phyloP scores from a whole-genome alignment of 2,797 vertebrate genomes.

The Myoxocephalus aenaeus region DNA sequence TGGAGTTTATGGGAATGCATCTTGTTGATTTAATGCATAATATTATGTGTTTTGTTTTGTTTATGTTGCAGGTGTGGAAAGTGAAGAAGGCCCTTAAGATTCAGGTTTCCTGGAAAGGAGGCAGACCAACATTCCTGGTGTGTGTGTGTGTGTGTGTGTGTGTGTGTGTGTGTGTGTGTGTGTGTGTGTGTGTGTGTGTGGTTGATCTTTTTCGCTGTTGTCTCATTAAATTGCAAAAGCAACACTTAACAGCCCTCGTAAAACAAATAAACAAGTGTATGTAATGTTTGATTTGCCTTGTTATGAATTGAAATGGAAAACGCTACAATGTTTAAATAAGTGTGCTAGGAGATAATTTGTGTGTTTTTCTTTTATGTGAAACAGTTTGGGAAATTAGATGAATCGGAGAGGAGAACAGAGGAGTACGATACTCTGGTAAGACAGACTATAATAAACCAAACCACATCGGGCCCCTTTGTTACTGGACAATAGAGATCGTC shows the following conservation, averaged over 20 bases:
- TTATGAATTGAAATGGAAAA: background rate
- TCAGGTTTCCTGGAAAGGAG: conserved; percentile 89
- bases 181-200: background rate
- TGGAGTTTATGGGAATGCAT: background rate
- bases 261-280: background rate
- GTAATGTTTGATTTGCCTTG: background rate
- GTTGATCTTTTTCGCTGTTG: background rate
- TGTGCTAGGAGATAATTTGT: background rate
- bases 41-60: background rate
- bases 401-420: conserved; percentile 94
- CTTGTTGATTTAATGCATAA: background rate
- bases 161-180: background rate
- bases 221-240: conserved; percentile 1
- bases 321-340: background rate
- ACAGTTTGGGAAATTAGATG: conserved; percentile 93
- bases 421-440: conserved; percentile 95
- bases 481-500: background rate
- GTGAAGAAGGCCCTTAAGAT: conserved; percentile 99
- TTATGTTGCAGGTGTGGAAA: conserved; percentile 92
- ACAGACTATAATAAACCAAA: background rate
- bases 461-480: background rate
- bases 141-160: conserved; percentile 21
- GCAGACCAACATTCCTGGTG: conserved; percentile 85
- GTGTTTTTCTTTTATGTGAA: conserved; percentile 21
- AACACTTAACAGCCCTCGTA: background rate